Evolutionary conservation across 2,888 invertebrate species (phyloP), one percentile per base, ranked within the genome.

Genomic region (Drosophila dives): DNA sequence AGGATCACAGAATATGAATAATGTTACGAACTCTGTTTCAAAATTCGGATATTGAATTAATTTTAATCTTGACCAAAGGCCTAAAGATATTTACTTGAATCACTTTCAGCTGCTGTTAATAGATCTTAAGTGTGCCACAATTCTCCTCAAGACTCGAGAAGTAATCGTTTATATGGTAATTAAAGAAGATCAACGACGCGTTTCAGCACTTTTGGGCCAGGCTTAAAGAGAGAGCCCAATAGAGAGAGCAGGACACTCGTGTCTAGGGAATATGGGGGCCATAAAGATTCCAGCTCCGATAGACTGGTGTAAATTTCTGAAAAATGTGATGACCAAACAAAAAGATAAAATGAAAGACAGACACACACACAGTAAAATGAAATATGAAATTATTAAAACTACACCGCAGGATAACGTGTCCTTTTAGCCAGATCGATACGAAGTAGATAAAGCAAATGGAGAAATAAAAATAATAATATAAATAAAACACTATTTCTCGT

Each of bases 321-420:
- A 87, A 84, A 88, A 77, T 73, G 80, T 76, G 75, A 91, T 91
- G 90, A 91, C 85, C 90, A 90, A 90, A 75, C 81, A 89, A 90
- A 85, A 86, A 75, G 40, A 40, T 15, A 34, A 85, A 59, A 89
- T 87, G 78, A 75, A 56, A 34, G 29, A 36, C 23, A 26, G 23
- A 36, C 53, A 6, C 36, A 51, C 60, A 29, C 58, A 54, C 29
- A 26, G 50, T 48, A 54, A 33, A 71, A 67, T 67, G 67, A 89
- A 90, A 77, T 91, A 90, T 91, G 90, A 90, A 91, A 88, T 85
- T 90, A 86, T 89, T 77, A 81, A 78, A 83, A 76, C 69, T 68
- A 62, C 73, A 64, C 64, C 58, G 58, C 69, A 67, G 68, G 77
- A 64, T 68, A 69, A 64, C 62, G 70, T 66, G 68, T 86, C 81